Evolutionary conservation across 2,113 vertebrate genomes (phyloP), one percentile per base, ranked within the genome.

Genomic region (Phycodurus eques): DNA sequence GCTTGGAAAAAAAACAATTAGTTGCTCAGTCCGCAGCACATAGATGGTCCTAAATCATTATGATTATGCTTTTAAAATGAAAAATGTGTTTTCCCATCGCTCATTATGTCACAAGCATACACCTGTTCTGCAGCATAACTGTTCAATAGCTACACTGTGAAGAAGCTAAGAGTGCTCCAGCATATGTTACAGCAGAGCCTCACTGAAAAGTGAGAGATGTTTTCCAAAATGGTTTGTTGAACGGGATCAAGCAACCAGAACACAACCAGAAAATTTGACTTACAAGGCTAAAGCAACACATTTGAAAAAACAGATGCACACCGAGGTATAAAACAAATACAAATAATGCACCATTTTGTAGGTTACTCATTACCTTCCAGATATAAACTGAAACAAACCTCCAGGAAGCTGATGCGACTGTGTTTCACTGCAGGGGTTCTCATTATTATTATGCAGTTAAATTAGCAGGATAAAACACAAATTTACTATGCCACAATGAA

Each of bases 21-120:
- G 61, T 15, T 56, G 39, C 31, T 49, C 47, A 79, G 72, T 75
- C 43, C 79, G 72, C 68, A 13, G 47, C 8, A n/a, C 66, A 75
- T 78, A 85, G 81, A 81, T 84, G 78, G 78, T 76, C 42, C 67
- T 59, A 49, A 74, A 76, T 75, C 57, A 81, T 79, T 78, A 80
- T 66, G 51, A 83, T 77, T 75, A 42, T 42, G 22, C 59, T 67
- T 14, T 35, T 27, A 49, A 56, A 77, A 74, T 68, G 51, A 33
- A 65, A 66, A 78, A 73, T 81, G 49, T 79, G 60, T 70, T 53
- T 77, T 71, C 56, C 72, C 62, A 43, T 71, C 13, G 68, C 62
- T 77, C 61, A 68, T 15, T 51, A 39, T 22, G 7, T 47, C 51
- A 2, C 19, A 72, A 43, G n/a, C 67, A 67, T 66, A 49, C 63